phyloP scores from a whole-genome alignment of 2,113 vertebrate genomes.

The Cygnus buccinator region DNA sequence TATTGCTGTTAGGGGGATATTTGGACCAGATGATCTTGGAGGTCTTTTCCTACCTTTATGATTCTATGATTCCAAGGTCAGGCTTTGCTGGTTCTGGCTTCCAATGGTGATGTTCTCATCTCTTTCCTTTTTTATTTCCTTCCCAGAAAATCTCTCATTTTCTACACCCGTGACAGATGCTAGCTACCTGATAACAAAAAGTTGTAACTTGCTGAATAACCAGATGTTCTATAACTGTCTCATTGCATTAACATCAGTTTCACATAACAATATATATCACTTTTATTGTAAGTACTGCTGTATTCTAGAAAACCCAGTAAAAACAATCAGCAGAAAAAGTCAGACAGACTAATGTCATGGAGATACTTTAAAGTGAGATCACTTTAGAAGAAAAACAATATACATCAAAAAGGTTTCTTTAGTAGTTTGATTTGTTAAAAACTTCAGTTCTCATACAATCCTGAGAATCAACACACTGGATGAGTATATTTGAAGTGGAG shows the following conservation, averaged over 20 bases:
- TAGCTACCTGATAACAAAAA: background rate
- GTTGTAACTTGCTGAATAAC: background rate
- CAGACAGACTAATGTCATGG: background rate
- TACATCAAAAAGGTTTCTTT: background rate
- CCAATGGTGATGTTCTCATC: background rate
- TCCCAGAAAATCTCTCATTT: background rate
- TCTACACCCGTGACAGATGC: background rate
- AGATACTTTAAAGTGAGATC: background rate
- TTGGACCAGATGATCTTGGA: too few relatives aligned
- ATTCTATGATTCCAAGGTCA: background rate
- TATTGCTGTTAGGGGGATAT: too few relatives aligned
- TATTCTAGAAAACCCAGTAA: background rate
- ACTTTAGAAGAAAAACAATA: rapidly evolving
- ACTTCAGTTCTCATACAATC: background rate
- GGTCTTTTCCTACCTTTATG: too few relatives aligned
- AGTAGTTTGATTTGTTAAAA: background rate
- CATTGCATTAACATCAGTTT: background rate
- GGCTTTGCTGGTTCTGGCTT: background rate
- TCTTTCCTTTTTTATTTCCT: background rate
- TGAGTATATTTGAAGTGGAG: background rate
- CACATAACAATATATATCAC: background rate
- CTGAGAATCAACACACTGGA: background rate
- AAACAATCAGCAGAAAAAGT: background rate
- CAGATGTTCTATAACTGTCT: background rate
- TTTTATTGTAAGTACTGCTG: background rate